A percentile compares a stretch with the other conserved stretches of the same genome.
These are phyloP conservation scores for Leptarthrus brevirostris DNA, from an alignment of 2,888 invertebrate genomes.

Conservation along the genomic window DNA sequence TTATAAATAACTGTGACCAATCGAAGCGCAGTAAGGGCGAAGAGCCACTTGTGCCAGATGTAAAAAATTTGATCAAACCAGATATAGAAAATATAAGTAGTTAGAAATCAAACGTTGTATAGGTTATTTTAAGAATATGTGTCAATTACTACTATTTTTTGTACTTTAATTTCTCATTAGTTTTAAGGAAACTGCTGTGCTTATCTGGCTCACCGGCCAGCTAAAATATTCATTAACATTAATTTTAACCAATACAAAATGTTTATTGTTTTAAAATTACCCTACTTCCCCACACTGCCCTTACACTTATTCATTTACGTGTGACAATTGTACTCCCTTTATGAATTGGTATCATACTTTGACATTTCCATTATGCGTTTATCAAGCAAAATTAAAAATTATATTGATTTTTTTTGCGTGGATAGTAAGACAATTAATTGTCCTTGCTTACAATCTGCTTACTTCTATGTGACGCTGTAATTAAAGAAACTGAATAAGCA, in stretches of 20 bases:
- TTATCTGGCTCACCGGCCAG: conserved; percentile 24
- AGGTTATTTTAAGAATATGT: conserved; percentile 35
- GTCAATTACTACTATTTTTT: conserved; percentile 45
- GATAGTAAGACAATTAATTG: too few species aligned
- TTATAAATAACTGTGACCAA: background rate
- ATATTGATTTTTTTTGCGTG: too few species aligned
- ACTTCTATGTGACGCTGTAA: too few species aligned
- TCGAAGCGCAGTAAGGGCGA: conserved; percentile 41
- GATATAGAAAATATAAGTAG: conserved; percentile 67
- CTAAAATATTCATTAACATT: conserved; percentile 35
- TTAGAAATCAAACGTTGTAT: conserved; percentile 57
- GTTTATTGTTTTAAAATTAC: background rate
- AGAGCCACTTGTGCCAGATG: conserved; percentile 60
- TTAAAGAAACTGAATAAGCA: too few species aligned
- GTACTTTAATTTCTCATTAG: conserved; percentile 26
- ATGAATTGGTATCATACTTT: too few species aligned
- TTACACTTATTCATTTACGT: too few species aligned
- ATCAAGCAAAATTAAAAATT: too few species aligned
- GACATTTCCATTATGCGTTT: too few species aligned
- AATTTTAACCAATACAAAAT: conserved; percentile 23
- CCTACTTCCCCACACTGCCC: too few species aligned
- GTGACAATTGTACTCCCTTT: too few species aligned
- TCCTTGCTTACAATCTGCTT: too few species aligned
- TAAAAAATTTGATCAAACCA: conserved; percentile 64
- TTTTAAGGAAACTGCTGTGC: conserved; percentile 37